Base-by-base conservation (phyloP, 2,113 vertebrate species). In the Cercopithecus mona region DNA sequence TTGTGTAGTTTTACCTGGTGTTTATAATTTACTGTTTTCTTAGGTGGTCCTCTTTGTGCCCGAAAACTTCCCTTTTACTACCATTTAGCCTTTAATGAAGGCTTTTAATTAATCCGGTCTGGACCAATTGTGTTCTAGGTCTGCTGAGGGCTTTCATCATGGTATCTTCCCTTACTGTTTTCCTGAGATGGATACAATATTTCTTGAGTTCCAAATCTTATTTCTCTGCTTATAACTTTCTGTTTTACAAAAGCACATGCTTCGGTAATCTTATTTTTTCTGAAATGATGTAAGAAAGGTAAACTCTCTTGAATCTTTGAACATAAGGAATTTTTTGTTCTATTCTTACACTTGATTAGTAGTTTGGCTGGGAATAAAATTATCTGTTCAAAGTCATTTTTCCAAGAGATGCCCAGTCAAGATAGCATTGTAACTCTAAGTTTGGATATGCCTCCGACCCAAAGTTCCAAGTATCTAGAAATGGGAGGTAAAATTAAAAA, bases 351-450 rank as follows among this genome's bases (percentile, higher is more conserved):
- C n/a, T 43, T 61, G 10, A 80, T 85, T 14, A 43, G 27, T n/a
- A 64, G 35, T 59, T 93, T 84, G 43, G 11, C 30, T 87, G 14
- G 32, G 17, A 78, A 5, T n/a, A 20, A 6, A 82, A 70, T 32
- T 70, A n/a, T n/a, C n/a, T 90, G 17, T 50, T 86, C 40, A 90
- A 89, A 93, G 85, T 86, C 27, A 78, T 55, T 87, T 90, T 82
- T 93, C 38, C 40, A 45, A 93, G 81, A 78, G n/a, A 38, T 35
- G 5, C 48, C 25, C 50, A 64, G 20, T 81, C 18, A 90, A 81
- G 55, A 76, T 61, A 20, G 61, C 50, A n/a, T 20, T 61, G 43
- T 66, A 79, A 55, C 38, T 81, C 75, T 59, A 86, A 76, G n/a
- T 86, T 82, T 78, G 45, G 30, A 40, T 45, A 16, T 61, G 10